These are phyloP conservation scores for Gryllus bimaculatus DNA, from an alignment of 1,140 invertebrate genomes.

Conservation along the genomic window DNA sequence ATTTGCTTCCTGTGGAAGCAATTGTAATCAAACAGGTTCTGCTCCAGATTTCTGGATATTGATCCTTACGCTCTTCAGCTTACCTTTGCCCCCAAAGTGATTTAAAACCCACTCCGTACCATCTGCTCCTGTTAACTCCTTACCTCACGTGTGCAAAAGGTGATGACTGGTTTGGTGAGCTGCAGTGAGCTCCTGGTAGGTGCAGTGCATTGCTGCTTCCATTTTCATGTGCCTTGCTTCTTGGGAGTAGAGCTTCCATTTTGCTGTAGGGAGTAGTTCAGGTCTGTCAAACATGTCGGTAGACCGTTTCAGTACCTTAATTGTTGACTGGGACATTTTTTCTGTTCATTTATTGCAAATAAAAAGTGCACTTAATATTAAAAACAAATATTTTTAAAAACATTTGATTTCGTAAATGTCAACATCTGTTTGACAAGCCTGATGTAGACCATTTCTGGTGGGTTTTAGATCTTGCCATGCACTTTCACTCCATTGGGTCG, in stretches of 20 bases:
- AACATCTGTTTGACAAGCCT: neutral
- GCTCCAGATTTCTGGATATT: neutral
- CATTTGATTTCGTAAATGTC: neutral
- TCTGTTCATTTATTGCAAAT: neutral
- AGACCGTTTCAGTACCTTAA: neutral
- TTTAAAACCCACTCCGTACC: neutral
- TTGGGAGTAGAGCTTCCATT: neutral
- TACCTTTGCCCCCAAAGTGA: neutral
- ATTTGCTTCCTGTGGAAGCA: neutral
- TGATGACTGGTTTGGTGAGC: neutral
- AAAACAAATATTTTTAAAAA: neutral
- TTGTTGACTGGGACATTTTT: neutral
- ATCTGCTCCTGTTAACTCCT: neutral
- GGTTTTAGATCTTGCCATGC: neutral
- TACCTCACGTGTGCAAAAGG: neutral
- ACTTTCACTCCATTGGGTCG: neutral
- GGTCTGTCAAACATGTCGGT: neutral
- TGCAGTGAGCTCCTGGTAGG: constrained; percentile 2
- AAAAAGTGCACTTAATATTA: no score
- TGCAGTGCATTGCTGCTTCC: neutral
- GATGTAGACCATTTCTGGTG: neutral
- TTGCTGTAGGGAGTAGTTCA: neutral
- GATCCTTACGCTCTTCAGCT: neutral
- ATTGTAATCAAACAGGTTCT: neutral
- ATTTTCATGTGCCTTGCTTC: neutral